Evolutionary conservation across 2,888 invertebrate genomes (phyloP).

Genomic region (Tenthredo amoena): DNA sequence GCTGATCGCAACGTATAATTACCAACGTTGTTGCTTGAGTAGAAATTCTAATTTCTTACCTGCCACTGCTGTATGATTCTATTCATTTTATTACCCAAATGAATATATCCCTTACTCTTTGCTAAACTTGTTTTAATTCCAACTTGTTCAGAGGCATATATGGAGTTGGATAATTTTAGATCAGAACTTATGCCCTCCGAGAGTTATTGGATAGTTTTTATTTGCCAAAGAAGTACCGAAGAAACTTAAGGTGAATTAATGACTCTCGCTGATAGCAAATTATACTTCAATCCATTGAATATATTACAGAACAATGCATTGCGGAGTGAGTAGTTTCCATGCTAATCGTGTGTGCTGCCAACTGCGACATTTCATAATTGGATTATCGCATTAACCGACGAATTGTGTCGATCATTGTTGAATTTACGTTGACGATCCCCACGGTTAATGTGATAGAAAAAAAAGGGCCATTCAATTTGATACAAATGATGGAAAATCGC

Average conservation of each 20-base stretch:
- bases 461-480: neutral
- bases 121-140: neutral
- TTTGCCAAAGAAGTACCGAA: neutral
- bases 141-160: neutral
- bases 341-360: slow-evolving; percentile 8
- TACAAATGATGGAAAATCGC: neutral
- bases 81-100: neutral
- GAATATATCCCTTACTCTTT: neutral
- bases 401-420: slow-evolving; percentile 7
- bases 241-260: neutral
- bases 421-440: slow-evolving; percentile 17
- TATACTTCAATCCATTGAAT: neutral
- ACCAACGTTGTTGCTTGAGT: slow-evolving; percentile 46
- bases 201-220: neutral
- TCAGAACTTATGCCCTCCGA: neutral
- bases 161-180: neutral
- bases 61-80: neutral
- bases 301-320: neutral
- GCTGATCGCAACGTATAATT: slow-evolving; percentile 51
- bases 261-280: neutral
- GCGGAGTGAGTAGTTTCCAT: neutral
- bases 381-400: slow-evolving; percentile 33
- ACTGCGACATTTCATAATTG: slow-evolving; percentile 20
- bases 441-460: neutral
- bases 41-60: slow-evolving; percentile 29